Evolutionary conservation across 2,113 vertebrate species (phyloP).

Genomic region (Vanacampus margaritifer): DNA sequence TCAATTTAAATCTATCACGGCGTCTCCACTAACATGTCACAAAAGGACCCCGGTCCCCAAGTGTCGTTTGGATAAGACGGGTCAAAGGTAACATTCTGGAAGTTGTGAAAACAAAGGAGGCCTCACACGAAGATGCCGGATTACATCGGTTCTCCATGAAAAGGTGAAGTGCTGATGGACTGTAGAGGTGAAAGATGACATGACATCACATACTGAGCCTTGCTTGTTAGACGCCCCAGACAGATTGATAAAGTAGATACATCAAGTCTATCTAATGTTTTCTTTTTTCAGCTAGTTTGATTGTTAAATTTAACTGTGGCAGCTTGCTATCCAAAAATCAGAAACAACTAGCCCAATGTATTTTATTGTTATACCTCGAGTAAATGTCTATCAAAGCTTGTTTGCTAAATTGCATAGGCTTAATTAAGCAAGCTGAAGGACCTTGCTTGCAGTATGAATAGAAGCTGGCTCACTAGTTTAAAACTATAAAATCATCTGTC

Average conservation of each 20-base stretch:
- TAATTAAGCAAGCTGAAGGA: no score
- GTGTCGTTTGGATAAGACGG: constrained; percentile 13
- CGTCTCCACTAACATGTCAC: constrained; percentile 1
- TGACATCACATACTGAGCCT: neutral
- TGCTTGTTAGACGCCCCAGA: neutral
- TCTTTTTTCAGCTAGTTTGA: no score
- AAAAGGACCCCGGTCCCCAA: constrained; percentile 7
- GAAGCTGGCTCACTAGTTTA: neutral
- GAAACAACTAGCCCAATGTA: no score
- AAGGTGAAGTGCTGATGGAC: constrained; percentile 13
- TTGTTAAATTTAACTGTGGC: no score
- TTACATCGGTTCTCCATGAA: constrained; percentile 16
- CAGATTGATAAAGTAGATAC: no score
- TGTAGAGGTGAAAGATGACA: constrained; percentile 15
- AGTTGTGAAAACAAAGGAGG: constrained; percentile 30
- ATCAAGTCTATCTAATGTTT: no score
- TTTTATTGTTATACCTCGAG: no score
- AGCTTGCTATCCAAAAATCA: no score
- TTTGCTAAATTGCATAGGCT: no score
- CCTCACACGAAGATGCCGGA: constrained; percentile 5
- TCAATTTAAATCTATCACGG: constrained; percentile 30
- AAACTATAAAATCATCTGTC: neutral
- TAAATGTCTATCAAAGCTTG: no score
- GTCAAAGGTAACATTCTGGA: constrained; percentile 33
- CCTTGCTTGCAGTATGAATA: neutral